Conservation (phyloP, 2,888 invertebrate species). For the Temnothorax rugatulus region DNA sequence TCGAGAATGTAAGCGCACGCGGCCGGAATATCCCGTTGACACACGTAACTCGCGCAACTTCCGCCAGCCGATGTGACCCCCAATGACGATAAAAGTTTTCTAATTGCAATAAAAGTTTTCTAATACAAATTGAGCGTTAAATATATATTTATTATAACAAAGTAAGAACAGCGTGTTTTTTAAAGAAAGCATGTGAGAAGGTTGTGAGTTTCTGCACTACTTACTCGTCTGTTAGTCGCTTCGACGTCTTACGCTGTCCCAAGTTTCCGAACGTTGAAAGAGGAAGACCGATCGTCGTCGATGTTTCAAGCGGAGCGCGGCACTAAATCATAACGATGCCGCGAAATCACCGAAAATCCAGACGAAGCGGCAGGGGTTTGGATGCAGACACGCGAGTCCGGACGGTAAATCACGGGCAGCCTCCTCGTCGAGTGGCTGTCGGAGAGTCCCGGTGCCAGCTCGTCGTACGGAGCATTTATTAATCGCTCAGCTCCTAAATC, state of each 20-base stretch:
- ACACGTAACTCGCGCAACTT: slow-evolving; percentile 26
- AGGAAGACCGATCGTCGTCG: slow-evolving; percentile 67
- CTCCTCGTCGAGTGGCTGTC: slow-evolving; percentile 78
- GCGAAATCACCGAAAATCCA: slow-evolving; percentile 77
- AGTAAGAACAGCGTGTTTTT: background rate
- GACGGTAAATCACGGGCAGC: slow-evolving; percentile 75
- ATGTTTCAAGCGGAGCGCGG: slow-evolving; percentile 68
- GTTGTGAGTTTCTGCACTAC: background rate
- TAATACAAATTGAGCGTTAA: background rate
- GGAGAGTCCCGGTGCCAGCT: slow-evolving; percentile 75
- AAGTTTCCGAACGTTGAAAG: slow-evolving; percentile 46
- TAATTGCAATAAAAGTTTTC: slow-evolving; percentile 66
- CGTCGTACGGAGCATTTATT: slow-evolving; percentile 81
- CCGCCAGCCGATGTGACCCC: slow-evolving; percentile 12
- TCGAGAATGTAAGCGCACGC: slow-evolving; percentile 35
- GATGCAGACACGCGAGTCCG: slow-evolving; percentile 73
- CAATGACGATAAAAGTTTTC: slow-evolving; percentile 59
- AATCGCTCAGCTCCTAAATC: slow-evolving; percentile 85
- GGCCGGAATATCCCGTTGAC: slow-evolving; percentile 44
- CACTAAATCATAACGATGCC: slow-evolving; percentile 76
- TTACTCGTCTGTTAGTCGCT: background rate
- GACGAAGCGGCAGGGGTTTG: slow-evolving; percentile 68
- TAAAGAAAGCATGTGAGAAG: background rate
- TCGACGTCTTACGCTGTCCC: background rate
- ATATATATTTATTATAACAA: background rate